Conservation (phyloP, 2,888 invertebrate genomes). For the Gordius sp. region DNA sequence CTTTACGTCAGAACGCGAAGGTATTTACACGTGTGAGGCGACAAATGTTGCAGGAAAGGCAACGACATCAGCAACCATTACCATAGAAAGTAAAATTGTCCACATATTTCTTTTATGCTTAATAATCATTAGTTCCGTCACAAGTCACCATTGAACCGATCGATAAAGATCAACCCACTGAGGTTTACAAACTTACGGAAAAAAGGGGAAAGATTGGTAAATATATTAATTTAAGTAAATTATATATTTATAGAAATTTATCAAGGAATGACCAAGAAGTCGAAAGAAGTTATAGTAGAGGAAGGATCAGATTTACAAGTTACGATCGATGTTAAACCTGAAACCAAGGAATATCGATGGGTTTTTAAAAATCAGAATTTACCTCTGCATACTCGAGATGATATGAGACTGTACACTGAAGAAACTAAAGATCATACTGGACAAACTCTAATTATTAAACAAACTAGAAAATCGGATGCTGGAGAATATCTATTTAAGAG, state of each 20-base stretch:
- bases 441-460: constrained; percentile 5
- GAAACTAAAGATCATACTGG: no score
- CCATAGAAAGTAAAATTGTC: background rate
- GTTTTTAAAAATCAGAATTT: no score
- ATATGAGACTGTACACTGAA: no score
- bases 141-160: no score
- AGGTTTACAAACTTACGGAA: constrained; percentile 2
- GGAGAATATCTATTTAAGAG: constrained; percentile 6
- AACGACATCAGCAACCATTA: background rate
- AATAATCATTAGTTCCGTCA: no score
- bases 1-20: background rate
- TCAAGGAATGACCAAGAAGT: background rate
- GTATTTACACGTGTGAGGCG: constrained; percentile 5
- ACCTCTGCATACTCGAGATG: no score
- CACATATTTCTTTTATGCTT: background rate
- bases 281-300: background rate
- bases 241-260: no score
- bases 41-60: constrained; percentile 1
- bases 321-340: background rate
- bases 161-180: background rate
- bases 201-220: constrained; percentile 10
- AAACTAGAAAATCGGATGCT: background rate
- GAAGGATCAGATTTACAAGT: constrained; percentile 5
- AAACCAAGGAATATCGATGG: no score
- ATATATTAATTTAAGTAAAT: no score